phyloP scores from a whole-genome alignment of 2,113 vertebrate species.

The Fulica atra region DNA sequence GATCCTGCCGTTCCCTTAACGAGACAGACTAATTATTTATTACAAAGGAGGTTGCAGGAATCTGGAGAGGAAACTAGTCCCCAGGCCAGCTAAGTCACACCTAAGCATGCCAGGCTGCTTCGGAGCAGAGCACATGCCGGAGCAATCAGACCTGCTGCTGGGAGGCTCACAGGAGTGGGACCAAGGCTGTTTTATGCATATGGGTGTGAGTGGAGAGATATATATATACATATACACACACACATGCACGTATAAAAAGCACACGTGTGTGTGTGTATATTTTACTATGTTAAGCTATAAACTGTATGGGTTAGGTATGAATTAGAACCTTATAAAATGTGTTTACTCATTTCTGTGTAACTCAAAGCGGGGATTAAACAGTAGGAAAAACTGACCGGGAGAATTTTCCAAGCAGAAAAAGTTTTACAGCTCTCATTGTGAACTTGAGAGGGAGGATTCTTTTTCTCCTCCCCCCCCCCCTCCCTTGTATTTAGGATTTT shows the following conservation, averaged over 20 bases:
- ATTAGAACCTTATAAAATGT: conserved; percentile 77
- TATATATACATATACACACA: not conserved
- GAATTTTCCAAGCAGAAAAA: conserved; percentile 74
- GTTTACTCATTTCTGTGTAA: conserved; percentile 74
- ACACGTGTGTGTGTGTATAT: conserved; percentile 24
- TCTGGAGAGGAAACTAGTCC: not conserved
- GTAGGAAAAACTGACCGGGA: conserved; percentile 77
- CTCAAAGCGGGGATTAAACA: conserved; percentile 74
- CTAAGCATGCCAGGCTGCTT: not conserved
- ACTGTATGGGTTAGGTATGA: conserved; percentile 69
- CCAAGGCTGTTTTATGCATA: not conserved
- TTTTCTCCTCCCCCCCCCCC: not conserved
- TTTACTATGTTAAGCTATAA: conserved; percentile 66
- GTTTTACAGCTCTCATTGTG: conserved; percentile 74
- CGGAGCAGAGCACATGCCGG: not conserved
- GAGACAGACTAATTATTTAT: not conserved
- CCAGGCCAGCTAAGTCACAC: not conserved
- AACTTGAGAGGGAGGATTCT: conserved; percentile 21
- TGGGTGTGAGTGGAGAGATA: not conserved
- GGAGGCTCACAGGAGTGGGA: not conserved
- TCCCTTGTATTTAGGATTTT: not conserved
- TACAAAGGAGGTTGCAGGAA: not conserved
- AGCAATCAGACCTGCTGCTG: not conserved
- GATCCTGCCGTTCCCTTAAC: fast-evolving
- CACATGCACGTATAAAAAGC: not conserved